phyloP scores from a whole-genome alignment of 2,888 invertebrate species.

The Galerucella nymphaeae region DNA sequence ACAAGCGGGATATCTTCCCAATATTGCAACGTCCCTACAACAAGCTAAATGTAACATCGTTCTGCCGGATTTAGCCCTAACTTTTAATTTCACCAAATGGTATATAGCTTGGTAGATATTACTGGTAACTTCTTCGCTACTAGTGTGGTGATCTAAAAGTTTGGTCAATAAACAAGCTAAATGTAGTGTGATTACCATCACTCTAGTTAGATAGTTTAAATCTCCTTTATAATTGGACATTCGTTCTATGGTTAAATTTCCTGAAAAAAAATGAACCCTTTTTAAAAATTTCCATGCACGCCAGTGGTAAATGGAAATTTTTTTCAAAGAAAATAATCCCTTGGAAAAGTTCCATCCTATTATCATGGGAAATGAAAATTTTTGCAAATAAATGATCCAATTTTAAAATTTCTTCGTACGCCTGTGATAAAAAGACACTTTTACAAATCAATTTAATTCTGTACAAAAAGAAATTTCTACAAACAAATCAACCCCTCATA shows the following conservation, averaged over 20 bases:
- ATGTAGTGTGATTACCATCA: slow-evolving; percentile 87
- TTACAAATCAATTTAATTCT: too few species aligned
- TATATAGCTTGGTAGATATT: slow-evolving; percentile 81
- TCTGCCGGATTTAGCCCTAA: slow-evolving; percentile 72
- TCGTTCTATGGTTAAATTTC: slow-evolving; percentile 69
- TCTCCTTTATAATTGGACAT: slow-evolving; percentile 77
- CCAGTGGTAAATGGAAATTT: too few species aligned
- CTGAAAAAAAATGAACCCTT: slow-evolving; percentile 21
- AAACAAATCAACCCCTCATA: neutral
- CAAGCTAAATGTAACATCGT: slow-evolving; percentile 87
- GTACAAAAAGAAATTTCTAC: too few species aligned
- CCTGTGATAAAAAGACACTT: too few species aligned
- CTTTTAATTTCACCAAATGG: slow-evolving; percentile 79
- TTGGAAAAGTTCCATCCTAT: too few species aligned
- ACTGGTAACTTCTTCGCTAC: slow-evolving; percentile 62
- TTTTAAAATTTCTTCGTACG: too few species aligned
- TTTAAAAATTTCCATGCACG: too few species aligned
- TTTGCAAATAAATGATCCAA: too few species aligned
- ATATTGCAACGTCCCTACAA: slow-evolving; percentile 78
- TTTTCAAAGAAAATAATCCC: too few species aligned
- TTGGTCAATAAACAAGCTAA: slow-evolving; percentile 81
- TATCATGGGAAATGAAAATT: too few species aligned
- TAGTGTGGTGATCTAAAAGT: slow-evolving; percentile 66
- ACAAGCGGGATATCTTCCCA: slow-evolving; percentile 76
- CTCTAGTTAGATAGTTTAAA: slow-evolving; percentile 81